Evolutionary conservation across 2,113 vertebrate species (phyloP), one percentile per base, ranked within the genome.

Genomic region (Murina feae): DNA sequence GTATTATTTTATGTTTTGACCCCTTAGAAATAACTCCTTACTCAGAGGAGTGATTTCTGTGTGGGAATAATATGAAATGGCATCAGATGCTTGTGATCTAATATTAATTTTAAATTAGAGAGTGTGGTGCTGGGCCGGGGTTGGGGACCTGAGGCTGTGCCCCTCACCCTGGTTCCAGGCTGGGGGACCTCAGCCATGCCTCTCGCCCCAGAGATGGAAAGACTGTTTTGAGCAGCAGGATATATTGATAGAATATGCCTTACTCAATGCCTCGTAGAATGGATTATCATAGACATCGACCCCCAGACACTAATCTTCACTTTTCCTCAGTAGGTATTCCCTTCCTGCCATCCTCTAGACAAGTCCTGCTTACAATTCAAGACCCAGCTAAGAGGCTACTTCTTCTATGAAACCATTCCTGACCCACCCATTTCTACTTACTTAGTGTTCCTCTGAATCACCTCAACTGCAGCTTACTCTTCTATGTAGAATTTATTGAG

Each of bases 341-440:
- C 47, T 81, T 72, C 69, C 6, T 74, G 16, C 6, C 72, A 9
- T 68, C 86, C 39, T 92, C 42, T 51, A 8, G 23, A 51, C 37
- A 94, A 86, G n/a, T n/a, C 42, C 30, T 91, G 72, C 49, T 75
- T 90, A 66, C 58, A 60, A 44, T 94, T 90, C 44, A 90, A 72
- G 30, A 80, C 4, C 20, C 14, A 11, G 18, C 8, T 91, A n/a
- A 39, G 32, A 89, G 53, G 53, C n/a, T 30, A 47, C 21, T 80
- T 90, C 39, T 75, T 60, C 83, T 81, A 28, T 44, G n/a, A 68
- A 23, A 44, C 49, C 37, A 53, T 68, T 83, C 30, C 32, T 65
- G 66, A 91, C 21, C 21, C 28, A 84, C 25, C 51, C 37, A 25
- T 23, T 74, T 79, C 60, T 79, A 60, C 42, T 66, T n/a, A 81